Evolutionary conservation across 2,888 invertebrate species (phyloP), one percentile per base, ranked within the genome.

Genomic region (Tortrix viridana): DNA sequence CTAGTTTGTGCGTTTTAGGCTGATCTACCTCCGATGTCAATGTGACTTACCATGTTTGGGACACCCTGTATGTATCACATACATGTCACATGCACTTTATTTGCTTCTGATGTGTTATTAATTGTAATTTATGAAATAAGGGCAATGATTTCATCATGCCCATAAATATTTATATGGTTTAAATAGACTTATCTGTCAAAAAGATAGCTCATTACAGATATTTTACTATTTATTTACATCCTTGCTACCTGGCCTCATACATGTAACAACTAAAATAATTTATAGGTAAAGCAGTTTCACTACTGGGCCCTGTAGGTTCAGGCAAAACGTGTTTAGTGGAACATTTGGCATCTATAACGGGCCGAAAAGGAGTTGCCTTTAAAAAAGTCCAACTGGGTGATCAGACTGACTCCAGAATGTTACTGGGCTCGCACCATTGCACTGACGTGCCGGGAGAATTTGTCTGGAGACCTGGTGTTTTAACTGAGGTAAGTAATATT

Each of bases 371-470:
- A 0, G 67, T 76, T 18, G 88, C 89, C 0, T 89, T 92, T 65
- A 93, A 97, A 66, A 97, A 97, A 84, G 95, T 99, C 23, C 99
- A 99, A 78, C 92, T 99, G 32, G 98, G 99, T 5, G 99, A 99
- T 86, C 98, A 99, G 87, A 98, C 98, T 1, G 99, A 99, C 82
- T 96, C 98, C 57, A 97, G 98, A 87, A 97, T 98, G 94, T 86
- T 99, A 57, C 89, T 99, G 7, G 99, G 99, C 0, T 95, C 96
- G 0, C 98, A 98, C 82, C 94, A 97, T 70, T 99, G 99, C 80
- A 98, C 99, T 0, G 98, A 99, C 81, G 94, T 98, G 53, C 99
- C 99, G 0, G 99, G 99, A 14, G 98, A 99, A 86, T 99, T 99
- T 91, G 90, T 98, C 19, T 99, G 99, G 99, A 95, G 97, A 72